phyloP scores from a whole-genome alignment of 2,888 invertebrate species.

The Anthrax anthrax region DNA sequence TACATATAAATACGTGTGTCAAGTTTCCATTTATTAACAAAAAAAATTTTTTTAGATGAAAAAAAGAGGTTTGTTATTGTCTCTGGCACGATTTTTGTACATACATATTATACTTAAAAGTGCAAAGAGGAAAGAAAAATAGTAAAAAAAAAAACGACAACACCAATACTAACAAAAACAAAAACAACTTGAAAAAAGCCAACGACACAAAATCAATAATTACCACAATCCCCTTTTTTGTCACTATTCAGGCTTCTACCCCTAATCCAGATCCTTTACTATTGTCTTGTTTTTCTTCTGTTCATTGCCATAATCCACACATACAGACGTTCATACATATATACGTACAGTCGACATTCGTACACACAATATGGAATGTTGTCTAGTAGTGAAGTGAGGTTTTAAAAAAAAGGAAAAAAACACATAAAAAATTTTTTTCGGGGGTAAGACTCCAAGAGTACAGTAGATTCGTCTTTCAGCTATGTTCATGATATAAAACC shows the following conservation, averaged over 20 bases:
- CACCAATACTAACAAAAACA: background rate
- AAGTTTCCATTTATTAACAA: too few species aligned
- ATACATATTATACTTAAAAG: too few species aligned
- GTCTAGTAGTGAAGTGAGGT: background rate
- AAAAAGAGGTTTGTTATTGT: background rate
- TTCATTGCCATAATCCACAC: conserved; percentile 1
- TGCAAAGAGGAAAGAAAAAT: too few species aligned
- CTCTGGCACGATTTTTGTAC: too few species aligned
- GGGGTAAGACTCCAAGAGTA: background rate
- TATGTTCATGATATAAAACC: background rate
- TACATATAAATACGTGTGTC: too few species aligned
- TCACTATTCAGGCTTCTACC: background rate
- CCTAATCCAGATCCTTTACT: background rate
- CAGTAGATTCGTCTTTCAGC: conserved; percentile 5
- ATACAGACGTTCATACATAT: too few species aligned
- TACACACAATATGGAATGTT: too few species aligned
- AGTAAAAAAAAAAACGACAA: too few species aligned
- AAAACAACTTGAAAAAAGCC: conserved; percentile 12
- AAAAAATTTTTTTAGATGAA: background rate
- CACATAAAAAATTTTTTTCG: conserved; percentile 1
- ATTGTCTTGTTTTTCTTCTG: conserved; percentile 4
- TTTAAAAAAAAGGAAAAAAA: too few species aligned
- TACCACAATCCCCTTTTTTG: conserved; percentile 16
- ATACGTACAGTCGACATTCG: too few species aligned
- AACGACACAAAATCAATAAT: conserved; percentile 22